Evolutionary conservation across 2,113 vertebrate genomes (phyloP), one percentile per base, ranked within the genome.

Genomic region (Pseudopipra pipra): DNA sequence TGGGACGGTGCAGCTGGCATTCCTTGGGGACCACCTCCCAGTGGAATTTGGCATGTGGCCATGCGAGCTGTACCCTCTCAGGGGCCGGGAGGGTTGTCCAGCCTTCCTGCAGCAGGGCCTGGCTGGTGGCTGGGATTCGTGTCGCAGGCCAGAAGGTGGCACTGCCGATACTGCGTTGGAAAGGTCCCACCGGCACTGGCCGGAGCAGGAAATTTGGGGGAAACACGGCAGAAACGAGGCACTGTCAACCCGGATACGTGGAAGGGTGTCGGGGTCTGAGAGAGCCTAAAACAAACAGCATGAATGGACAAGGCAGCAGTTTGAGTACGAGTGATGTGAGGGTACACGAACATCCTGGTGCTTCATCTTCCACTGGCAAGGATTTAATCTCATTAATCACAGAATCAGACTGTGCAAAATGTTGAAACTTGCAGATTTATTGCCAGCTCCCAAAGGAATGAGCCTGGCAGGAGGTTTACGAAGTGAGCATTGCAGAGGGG

Each of bases 121-220:
- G 6, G 67, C 78, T 10, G 61, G 85, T 82, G 91, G 23, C 63
- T 44, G 81, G 66, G 81, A 96, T 95, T 89, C 68, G 51, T 75
- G 87, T 89, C 65, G 52, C 89, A 94, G 14, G 56, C 97, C 98
- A 97, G 97, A 90, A 98, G 98, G 97, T 98, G 98, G 98, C 97
- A 97, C 97, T 98, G 97, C 97, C 94, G 94, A 97, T 75, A 96
- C 97, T 98, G 79, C 76, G 1, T 93, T 97, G 89, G 93, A 51
- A 17, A 93, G 87, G 96, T 87, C 87, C 78, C 65, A 6, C 61
- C 71, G 33, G 73, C 44, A 37, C n/a, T 13, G n/a, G 46, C 37
- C 71, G 0, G 51, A 75, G 94, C 56, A 0, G 71, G 68, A 66
- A 89, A 75, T 79, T 58, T 23, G 59, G 62, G 65, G 79, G 44